Percentiles rank a stretch among this genome's conserved stretches.
These are phyloP conservation scores for Mesochorus sp. DNA, from an alignment of 2,888 invertebrate species.

Conservation along the genomic window DNA sequence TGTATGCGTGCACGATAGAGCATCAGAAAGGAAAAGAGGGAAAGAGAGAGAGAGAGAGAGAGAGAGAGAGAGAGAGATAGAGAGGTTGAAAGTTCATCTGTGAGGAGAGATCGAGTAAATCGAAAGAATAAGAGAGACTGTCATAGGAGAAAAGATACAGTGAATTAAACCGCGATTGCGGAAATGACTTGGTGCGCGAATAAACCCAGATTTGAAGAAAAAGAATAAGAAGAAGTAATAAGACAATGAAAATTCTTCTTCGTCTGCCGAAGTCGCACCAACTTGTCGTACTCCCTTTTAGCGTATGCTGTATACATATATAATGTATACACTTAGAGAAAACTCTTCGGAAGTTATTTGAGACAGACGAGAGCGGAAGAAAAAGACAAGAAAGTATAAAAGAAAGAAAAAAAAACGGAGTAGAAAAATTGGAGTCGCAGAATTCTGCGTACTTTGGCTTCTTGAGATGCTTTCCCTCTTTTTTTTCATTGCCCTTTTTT, in stretches of 20 bases:
- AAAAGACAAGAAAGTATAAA: too few relatives aligned
- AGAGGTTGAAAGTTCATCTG: slow-evolving; percentile 54
- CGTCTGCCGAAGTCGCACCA: slow-evolving; percentile 27
- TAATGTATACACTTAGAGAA: slow-evolving; percentile 19
- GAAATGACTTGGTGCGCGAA: slow-evolving; percentile 47
- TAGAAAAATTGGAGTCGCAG: slow-evolving; percentile 28
- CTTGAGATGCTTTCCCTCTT: background rate
- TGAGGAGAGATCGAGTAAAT: slow-evolving; percentile 36
- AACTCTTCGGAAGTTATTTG: slow-evolving; percentile 56
- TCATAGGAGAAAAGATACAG: slow-evolving; percentile 39
- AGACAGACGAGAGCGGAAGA: slow-evolving; percentile 19
- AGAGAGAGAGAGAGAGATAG: slow-evolving; percentile 4
- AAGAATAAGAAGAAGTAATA: slow-evolving; percentile 33
- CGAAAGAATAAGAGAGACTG: slow-evolving; percentile 23
- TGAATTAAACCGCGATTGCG: slow-evolving; percentile 60
- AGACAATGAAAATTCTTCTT: slow-evolving; percentile 30
- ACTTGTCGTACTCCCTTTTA: slow-evolving; percentile 27
- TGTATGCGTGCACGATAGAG: slow-evolving; percentile 23
- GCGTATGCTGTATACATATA: background rate
- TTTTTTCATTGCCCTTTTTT: slow-evolving; percentile 9
- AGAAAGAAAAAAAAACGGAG: slow-evolving; percentile 7
- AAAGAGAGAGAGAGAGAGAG: slow-evolving; percentile 31
- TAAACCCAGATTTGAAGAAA: slow-evolving; percentile 32
- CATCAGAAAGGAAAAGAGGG: background rate
- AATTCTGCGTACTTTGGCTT: slow-evolving; percentile 13